phyloP scores from a whole-genome alignment of 2,797 vertebrate genomes.

The Coluber constrictor region DNA sequence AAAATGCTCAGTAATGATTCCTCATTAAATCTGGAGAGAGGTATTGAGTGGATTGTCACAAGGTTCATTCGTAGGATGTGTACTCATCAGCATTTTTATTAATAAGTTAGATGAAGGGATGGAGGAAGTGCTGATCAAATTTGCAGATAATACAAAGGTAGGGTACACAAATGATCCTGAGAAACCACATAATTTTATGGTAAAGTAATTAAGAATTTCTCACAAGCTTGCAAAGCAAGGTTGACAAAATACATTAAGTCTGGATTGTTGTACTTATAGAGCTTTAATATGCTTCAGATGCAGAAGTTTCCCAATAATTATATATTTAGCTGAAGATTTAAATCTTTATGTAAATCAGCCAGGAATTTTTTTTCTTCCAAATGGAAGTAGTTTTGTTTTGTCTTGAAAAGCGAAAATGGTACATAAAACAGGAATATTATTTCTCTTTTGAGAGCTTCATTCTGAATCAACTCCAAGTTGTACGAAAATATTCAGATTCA shows the following conservation, averaged over 20 bases:
- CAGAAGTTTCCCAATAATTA: background rate
- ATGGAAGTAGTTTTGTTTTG: background rate
- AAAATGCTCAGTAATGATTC: background rate
- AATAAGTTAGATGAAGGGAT: background rate
- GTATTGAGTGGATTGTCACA: background rate
- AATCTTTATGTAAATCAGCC: background rate
- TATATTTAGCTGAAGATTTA: background rate
- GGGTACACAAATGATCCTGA: background rate
- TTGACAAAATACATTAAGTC: background rate
- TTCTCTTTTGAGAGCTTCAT: background rate
- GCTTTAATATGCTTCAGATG: background rate
- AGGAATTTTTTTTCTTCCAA: background rate
- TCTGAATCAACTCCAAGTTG: background rate
- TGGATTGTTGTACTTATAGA: background rate
- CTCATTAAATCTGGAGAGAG: background rate
- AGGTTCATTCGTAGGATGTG: background rate
- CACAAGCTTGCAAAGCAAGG: background rate
- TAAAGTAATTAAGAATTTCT: background rate
- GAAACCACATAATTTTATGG: background rate
- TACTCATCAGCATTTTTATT: background rate
- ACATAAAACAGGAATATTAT: background rate
- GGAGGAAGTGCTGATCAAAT: background rate
- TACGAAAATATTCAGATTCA: background rate
- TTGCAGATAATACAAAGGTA: background rate
- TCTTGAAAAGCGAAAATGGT: background rate